These are phyloP conservation scores for Anthonomus grandis DNA, from an alignment of 1,140 invertebrate species.

Conservation along the genomic window DNA sequence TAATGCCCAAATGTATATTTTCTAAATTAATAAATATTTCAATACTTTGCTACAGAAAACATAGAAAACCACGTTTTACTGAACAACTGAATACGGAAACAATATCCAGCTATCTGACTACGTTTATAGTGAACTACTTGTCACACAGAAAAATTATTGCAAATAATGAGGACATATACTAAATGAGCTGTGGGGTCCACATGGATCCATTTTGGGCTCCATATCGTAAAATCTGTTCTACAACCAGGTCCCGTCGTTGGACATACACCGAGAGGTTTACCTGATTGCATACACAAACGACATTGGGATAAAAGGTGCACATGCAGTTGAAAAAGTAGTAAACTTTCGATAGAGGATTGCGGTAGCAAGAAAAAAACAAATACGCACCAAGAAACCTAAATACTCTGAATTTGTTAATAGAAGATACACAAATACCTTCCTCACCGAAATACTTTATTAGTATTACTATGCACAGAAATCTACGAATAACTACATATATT, in stretches of 20 bases:
- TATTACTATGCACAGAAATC: not conserved
- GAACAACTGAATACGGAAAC: too few relatives aligned
- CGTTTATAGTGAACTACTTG: too few relatives aligned
- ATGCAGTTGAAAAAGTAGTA: not conserved
- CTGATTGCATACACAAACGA: conserved; percentile 22
- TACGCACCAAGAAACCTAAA: not conserved
- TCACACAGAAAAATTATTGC: too few relatives aligned
- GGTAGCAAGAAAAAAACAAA: not conserved
- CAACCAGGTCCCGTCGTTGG: conserved; percentile 6
- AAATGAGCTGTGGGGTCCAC: conserved; percentile 15
- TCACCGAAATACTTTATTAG: not conserved
- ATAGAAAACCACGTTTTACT: too few relatives aligned
- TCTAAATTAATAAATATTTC: too few relatives aligned
- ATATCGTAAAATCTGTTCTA: conserved; percentile 22
- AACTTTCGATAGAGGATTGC: not conserved
- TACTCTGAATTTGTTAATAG: not conserved
- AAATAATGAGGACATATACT: too few relatives aligned
- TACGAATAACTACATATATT: not conserved
- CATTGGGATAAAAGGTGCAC: conserved; percentile 4
- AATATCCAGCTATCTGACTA: too few relatives aligned
- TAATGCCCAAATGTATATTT: too few relatives aligned
- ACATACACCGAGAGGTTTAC: not conserved
- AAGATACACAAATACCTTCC: not conserved
- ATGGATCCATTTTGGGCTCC: conserved; percentile 21
- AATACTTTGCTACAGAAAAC: too few relatives aligned